phyloP scores from a whole-genome alignment of 2,797 vertebrate species.

The Macropus fuliginosus region DNA sequence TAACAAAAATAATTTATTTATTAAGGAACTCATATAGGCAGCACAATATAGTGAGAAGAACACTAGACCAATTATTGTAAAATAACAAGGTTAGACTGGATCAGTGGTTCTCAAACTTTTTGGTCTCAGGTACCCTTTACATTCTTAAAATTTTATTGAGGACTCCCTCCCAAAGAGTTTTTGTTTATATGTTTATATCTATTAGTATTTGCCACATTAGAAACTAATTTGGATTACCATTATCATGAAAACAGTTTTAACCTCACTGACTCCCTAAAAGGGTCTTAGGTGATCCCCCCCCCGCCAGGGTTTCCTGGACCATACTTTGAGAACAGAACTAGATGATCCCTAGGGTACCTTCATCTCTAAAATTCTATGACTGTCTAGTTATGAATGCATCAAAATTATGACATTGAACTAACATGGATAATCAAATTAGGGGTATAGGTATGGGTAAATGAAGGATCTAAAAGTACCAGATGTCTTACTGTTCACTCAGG shows the following conservation, averaged over 20 bases:
- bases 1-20: not conserved
- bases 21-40: not conserved
- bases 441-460: not conserved
- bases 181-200: not conserved
- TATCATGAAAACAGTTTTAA: not conserved
- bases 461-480: not conserved
- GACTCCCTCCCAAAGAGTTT: not conserved
- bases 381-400: not conserved
- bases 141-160: not conserved
- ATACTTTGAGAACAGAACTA: not conserved
- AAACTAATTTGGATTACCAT: not conserved
- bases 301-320: not conserved
- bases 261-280: not conserved
- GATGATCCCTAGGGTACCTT: not conserved
- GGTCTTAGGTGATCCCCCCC: not conserved
- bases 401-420: not conserved
- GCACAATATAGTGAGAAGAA: not conserved
- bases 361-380: not conserved
- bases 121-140: not conserved
- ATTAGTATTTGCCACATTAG: not conserved
- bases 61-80: not conserved
- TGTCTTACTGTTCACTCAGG: not conserved
- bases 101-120: not conserved
- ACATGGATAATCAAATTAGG: not conserved
- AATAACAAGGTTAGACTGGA: not conserved